phyloP scores from a whole-genome alignment of 2,888 invertebrate species.

The Anoplius nigerrimus region DNA sequence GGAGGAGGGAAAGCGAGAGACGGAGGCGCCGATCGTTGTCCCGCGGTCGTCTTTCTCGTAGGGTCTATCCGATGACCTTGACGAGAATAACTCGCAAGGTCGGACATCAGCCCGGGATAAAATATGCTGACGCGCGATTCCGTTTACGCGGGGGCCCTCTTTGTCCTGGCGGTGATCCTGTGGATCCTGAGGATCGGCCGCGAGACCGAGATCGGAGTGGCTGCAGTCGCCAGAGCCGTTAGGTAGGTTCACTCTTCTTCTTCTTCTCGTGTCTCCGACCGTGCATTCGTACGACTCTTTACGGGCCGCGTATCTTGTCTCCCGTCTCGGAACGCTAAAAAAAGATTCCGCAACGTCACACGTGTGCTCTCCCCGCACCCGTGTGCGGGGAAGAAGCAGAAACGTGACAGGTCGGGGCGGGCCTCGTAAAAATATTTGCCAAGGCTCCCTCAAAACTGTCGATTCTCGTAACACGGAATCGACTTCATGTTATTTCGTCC shows the following conservation, averaged over 20 bases:
- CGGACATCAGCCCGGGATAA: constrained; percentile 34
- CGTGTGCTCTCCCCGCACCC: constrained; percentile 5
- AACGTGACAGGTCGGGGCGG: no score
- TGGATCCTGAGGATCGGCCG: constrained; percentile 48
- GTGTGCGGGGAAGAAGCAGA: background rate
- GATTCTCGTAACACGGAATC: no score
- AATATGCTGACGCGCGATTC: constrained; percentile 51
- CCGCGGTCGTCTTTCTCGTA: constrained; percentile 5
- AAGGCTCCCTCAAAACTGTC: no score
- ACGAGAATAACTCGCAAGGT: constrained; percentile 53
- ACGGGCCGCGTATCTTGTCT: background rate
- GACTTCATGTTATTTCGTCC: no score
- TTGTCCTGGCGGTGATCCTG: constrained; percentile 53
- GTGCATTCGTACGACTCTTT: background rate
- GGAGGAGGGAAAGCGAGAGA: background rate
- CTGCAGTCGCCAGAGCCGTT: constrained; percentile 33
- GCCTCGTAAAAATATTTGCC: no score
- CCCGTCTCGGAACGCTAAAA: background rate
- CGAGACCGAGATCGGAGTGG: constrained; percentile 34
- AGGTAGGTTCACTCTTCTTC: constrained; percentile 42
- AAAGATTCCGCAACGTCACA: background rate
- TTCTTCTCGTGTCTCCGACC: background rate
- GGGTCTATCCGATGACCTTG: constrained; percentile 45
- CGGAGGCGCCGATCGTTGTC: background rate
- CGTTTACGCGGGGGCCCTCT: constrained; percentile 44